Evolutionary conservation across 1,140 invertebrate species (phyloP), one percentile per base, ranked within the genome.

Genomic region (Temnothorax curvispinosus): DNA sequence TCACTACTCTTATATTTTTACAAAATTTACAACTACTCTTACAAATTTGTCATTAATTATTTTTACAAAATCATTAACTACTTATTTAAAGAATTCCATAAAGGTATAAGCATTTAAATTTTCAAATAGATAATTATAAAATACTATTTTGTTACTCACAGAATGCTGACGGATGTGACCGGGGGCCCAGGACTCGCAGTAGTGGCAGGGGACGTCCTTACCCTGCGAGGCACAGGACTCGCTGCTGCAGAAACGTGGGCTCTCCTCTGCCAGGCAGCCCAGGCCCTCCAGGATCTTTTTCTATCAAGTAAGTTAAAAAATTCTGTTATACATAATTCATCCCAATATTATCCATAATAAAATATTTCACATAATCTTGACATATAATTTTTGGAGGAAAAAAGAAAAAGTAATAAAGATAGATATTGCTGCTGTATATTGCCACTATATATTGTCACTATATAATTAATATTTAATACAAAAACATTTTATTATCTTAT

Each of bases 261-360:
- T 72, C 94, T 96, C 60, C 94, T 97, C 11, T 96, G 96, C 93
- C 96, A 97, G 92, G 96, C 96, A 89, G 96, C 96, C 91, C 96
- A 97, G 94, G 96, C 96, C 89, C 95, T 97, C 90, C 96, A 97
- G 86, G 96, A 96, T 91, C 94, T 96, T 65, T 97, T 97, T 90
- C 95, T 96, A 65, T 96, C 96, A 88, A 96, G 96, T 96, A 94
- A 96, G 96, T 95, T 78, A 9, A 41, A n/a, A n/a, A 13, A 41
- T n/a, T 64, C 35, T 50, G 21, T 38, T 76, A 44, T 32, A 15
- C 21, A 56, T 11, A 44, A 54, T 81, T 3, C 18, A 52, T 11
- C 3, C 6, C 27, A 7, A 15, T 27, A 18, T 18, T 47, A 11
- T 60, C 2, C 4, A 4, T 27, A 6, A n/a, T 44, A 47, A 32